A percentile compares a stretch with the other conserved stretches of the same genome.
Evolutionary conservation across 2,113 vertebrate genomes (phyloP).

Genomic region (Butorides virescens): DNA sequence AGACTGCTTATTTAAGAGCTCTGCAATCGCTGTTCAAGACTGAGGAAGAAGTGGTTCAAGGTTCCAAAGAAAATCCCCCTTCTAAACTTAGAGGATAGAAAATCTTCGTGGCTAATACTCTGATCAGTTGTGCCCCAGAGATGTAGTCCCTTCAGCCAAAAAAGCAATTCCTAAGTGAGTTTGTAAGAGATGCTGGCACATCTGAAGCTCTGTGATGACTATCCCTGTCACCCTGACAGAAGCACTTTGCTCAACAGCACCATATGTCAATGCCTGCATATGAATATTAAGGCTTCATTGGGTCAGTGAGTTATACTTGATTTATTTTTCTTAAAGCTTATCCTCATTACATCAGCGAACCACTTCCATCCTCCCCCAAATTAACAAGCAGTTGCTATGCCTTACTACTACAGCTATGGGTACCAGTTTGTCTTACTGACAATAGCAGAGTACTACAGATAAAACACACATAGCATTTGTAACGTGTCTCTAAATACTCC

Average conservation of each 20-base stretch:
- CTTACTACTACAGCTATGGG: not conserved
- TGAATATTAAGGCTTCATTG: conserved; percentile 15
- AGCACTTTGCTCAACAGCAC: not conserved
- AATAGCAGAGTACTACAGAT: not conserved
- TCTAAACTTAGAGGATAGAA: not conserved
- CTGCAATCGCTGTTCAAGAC: not conserved
- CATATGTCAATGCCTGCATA: not conserved
- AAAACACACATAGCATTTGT: not conserved
- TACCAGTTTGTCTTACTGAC: not conserved
- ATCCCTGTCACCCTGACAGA: not conserved
- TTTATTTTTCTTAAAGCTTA: conserved; percentile 23
- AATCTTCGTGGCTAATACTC: not conserved
- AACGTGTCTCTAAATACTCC: not conserved
- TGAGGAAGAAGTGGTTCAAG: not conserved
- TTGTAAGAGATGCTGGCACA: not conserved
- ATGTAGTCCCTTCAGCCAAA: not conserved
- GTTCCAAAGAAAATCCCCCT: not conserved
- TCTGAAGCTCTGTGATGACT: not conserved
- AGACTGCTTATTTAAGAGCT: not conserved
- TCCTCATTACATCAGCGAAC: not conserved
- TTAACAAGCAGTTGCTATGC: not conserved
- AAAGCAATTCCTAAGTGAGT: not conserved
- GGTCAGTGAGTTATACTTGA: not conserved
- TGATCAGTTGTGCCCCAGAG: not conserved
- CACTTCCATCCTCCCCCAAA: not conserved